Percentiles rank a stretch among this genome's conserved stretches.
Evolutionary conservation across 2,888 invertebrate species (phyloP).

Genomic region (Andrena praecox): DNA sequence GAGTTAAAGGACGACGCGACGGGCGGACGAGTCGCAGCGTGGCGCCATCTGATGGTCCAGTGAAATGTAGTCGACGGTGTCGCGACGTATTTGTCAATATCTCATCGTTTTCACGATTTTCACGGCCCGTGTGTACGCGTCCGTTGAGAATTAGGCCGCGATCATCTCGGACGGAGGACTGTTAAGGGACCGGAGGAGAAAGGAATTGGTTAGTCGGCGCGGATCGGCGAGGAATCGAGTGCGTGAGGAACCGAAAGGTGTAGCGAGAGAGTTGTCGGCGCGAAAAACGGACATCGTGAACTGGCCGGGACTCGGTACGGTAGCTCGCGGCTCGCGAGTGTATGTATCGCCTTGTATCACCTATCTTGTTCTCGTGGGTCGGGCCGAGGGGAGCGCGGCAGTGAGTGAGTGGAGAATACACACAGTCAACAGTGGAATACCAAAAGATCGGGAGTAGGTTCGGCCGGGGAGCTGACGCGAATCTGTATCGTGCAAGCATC

Average conservation of each 20-base stretch:
- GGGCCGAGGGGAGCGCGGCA: slow-evolving; percentile 32
- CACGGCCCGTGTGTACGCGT: slow-evolving; percentile 50
- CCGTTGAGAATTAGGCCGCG: slow-evolving; percentile 14
- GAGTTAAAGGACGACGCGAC: slow-evolving; percentile 28
- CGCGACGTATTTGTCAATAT: slow-evolving; percentile 82
- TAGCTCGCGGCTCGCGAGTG: slow-evolving; percentile 44
- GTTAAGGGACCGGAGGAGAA: neutral
- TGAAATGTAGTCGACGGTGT: slow-evolving; percentile 70
- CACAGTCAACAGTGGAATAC: slow-evolving; percentile 40
- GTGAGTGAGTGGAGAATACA: slow-evolving; percentile 55
- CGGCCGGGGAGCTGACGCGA: slow-evolving; percentile 33
- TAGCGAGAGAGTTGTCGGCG: slow-evolving; percentile 38
- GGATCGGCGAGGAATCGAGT: neutral
- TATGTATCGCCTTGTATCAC: slow-evolving; percentile 20
- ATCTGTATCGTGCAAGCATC: slow-evolving; percentile 29
- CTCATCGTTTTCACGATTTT: slow-evolving; percentile 73
- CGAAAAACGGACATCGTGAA: slow-evolving; percentile 60
- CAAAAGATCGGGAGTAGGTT: slow-evolving; percentile 33
- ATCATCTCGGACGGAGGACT: slow-evolving; percentile 18
- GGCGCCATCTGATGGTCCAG: slow-evolving; percentile 61
- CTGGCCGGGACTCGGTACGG: slow-evolving; percentile 50
- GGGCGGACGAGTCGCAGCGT: slow-evolving; percentile 48
- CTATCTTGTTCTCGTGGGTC: slow-evolving; percentile 21
- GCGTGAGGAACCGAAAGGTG: slow-evolving; percentile 11
- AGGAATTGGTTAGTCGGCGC: neutral